phyloP scores from a whole-genome alignment of 1,140 invertebrate genomes.

The Diachasmimorpha longicaudata region DNA sequence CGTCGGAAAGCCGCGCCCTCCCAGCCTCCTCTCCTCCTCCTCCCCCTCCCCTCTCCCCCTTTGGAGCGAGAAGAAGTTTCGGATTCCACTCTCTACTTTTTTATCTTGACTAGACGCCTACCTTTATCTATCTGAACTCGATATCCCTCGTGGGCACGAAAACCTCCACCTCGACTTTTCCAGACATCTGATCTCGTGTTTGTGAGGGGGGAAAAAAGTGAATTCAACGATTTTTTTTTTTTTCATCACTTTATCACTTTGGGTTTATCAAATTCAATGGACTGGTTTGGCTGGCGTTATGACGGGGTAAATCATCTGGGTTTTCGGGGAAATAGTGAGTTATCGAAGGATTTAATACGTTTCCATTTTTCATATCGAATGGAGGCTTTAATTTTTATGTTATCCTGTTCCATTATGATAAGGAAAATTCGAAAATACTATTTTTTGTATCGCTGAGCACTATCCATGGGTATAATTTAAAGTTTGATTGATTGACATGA shows the following conservation, averaged over 20 bases:
- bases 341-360: neutral
- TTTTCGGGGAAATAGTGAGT: neutral
- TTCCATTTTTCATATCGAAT: neutral
- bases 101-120: neutral
- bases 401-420: no score
- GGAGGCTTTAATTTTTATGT: neutral
- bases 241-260: neutral
- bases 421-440: no score
- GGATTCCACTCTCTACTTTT: neutral
- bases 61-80: neutral
- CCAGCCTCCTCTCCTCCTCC: no score
- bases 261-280: neutral
- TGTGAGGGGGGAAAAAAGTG: neutral
- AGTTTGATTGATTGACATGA: no score
- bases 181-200: constrained; percentile 10
- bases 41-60: no score
- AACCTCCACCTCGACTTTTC: neutral
- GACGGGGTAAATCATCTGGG: neutral
- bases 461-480: no score
- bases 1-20: neutral
- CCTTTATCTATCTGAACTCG: constrained; percentile 12
- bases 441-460: no score
- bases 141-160: constrained; percentile 2
- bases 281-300: neutral
- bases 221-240: neutral